These are phyloP conservation scores for Ceraclea dissimilis DNA, from an alignment of 2,888 invertebrate species.

Conservation along the genomic window DNA sequence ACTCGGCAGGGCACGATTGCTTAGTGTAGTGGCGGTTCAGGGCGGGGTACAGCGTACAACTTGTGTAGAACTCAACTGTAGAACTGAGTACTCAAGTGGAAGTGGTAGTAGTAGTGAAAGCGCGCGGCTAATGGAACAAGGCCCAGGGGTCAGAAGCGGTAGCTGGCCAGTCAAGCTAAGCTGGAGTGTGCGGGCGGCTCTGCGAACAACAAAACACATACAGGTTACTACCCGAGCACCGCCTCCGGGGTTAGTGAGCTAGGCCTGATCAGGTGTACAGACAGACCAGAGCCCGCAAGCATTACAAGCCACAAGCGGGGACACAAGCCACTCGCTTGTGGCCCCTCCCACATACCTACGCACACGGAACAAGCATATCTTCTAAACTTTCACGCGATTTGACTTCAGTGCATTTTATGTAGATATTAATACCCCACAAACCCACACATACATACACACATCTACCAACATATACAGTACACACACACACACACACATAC, in stretches of 20 bases:
- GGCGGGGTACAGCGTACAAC: conserved; percentile 36
- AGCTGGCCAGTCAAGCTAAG: conserved; percentile 20
- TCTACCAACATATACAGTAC: not conserved
- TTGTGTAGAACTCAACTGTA: conserved; percentile 8
- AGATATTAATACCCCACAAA: not conserved
- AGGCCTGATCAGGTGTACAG: not conserved
- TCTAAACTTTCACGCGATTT: not conserved
- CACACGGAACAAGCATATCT: not conserved
- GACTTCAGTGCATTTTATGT: not conserved
- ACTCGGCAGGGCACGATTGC: conserved; percentile 31
- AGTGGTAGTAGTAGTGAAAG: conserved; percentile 27
- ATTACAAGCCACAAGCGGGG: conserved; percentile 6
- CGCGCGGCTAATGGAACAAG: conserved; percentile 42
- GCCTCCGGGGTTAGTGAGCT: conserved; percentile 3
- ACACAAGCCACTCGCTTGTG: not conserved
- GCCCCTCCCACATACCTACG: not conserved
- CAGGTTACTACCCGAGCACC: conserved; percentile 23
- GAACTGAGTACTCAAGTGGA: conserved; percentile 5
- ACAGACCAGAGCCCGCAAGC: not conserved
- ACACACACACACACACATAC: no score
- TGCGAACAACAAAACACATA: conserved; percentile 45
- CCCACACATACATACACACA: not conserved
- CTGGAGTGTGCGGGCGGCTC: conserved; percentile 31
- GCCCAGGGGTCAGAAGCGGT: conserved; percentile 35
- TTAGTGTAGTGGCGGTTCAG: no score